Evolutionary conservation across 1,140 invertebrate species (phyloP), one percentile per base, ranked within the genome.

Genomic region (Cydia strobilella): DNA sequence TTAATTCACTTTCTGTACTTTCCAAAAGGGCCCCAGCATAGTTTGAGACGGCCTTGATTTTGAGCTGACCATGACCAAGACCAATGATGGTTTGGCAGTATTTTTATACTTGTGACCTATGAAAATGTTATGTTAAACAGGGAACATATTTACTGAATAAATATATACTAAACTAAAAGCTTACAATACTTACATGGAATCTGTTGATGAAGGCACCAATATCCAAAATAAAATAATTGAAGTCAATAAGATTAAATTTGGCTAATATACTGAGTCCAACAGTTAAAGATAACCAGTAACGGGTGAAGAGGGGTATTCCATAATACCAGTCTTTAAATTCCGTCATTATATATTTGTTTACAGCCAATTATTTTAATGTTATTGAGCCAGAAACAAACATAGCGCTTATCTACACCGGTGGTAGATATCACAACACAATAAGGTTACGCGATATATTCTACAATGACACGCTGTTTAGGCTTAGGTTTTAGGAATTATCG

Each of bases 251-350:
- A 4, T 97, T 97, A 90, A 99, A 96, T 90, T 97, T 94, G 63
- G 96, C 98, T 6, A 98, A 85, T 74, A 99, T 90, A 27, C 98
- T 98, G 18, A 99, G 93, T 15, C 93, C 94, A 25, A 97, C 94
- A 0, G 98, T 99, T n/a, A 96, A 95, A 23, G 97, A 95, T 80
- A 99, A 95, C 99, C 99, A 99, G 87, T 97, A 98, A 86, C 97
- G 94, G 35, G 98, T 98, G 81, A 98, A 97, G 80, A 96, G 94
- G n/a, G 97, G 97, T 78, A 98, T 89, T 77, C 94, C 95, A 75
- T 95, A 94, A 84, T 96, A 97, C 97, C 97, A 98, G 79, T 96
- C 94, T 66, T 94, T 94, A 75, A 97, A 93, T 90, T 98, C 97
- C 71, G 96, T 94, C 96, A 96, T 96, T 83, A 3, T 39, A 39